Percentiles rank a stretch among this genome's conserved stretches.
Conservation (phyloP, 1,140 invertebrate genomes). For the Aphelenchoides besseyi region DNA sequence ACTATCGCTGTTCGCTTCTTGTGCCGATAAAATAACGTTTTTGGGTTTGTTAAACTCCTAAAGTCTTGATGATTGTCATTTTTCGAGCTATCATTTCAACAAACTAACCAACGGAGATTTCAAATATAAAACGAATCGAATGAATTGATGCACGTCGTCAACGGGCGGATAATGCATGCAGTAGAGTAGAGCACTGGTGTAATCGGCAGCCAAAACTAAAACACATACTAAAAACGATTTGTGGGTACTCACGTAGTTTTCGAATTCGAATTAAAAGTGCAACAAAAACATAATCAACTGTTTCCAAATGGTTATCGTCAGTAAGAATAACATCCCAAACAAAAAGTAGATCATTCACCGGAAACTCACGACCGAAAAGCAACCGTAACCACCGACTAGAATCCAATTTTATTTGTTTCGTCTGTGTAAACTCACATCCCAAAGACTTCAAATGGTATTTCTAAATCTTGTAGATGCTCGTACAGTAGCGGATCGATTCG, state of each 20-base stretch:
- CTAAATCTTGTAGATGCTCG: slow-evolving; percentile 70
- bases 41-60: slow-evolving; percentile 34
- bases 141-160: slow-evolving; percentile 69
- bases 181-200: slow-evolving; percentile 69
- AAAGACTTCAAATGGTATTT: slow-evolving; percentile 76
- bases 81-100: too few relatives aligned
- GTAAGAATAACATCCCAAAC: slow-evolving; percentile 79
- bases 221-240: too few relatives aligned
- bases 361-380: slow-evolving; percentile 77
- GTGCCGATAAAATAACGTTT: slow-evolving; percentile 28
- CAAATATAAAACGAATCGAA: slow-evolving; percentile 70
- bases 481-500: slow-evolving; percentile 71
- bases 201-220: slow-evolving; percentile 70
- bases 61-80: too few relatives aligned
- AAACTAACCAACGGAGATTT: slow-evolving; percentile 65
- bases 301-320: slow-evolving; percentile 71
- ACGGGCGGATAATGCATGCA: slow-evolving; percentile 72
- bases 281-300: slow-evolving; percentile 75
- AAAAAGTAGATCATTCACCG: slow-evolving; percentile 72
- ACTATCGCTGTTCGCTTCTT: slow-evolving; percentile 42
- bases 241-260: slow-evolving; percentile 70
- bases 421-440: slow-evolving; percentile 71
- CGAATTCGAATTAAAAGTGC: slow-evolving; percentile 74
- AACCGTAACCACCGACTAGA: slow-evolving; percentile 75
- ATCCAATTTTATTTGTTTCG: slow-evolving; percentile 34